phyloP scores from a whole-genome alignment of 1,140 invertebrate genomes.

The Trichonephila inaurata region DNA sequence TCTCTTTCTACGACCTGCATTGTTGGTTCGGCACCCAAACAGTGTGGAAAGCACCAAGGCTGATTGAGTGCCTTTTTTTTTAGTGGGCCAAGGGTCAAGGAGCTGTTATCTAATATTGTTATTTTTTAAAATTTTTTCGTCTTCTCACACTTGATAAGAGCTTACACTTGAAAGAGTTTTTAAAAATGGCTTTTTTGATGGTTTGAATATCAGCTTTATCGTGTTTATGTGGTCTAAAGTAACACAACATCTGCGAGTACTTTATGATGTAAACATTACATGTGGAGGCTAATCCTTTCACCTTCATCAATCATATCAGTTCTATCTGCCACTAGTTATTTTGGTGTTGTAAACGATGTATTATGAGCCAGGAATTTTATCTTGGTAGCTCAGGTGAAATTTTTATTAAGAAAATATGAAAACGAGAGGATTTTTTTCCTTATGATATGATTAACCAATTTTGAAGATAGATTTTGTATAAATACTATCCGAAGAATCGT shows the following conservation, averaged over 20 bases:
- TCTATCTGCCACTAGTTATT: too few species aligned
- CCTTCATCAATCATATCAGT: not conserved
- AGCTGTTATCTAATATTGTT: not conserved
- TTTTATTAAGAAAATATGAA: too few species aligned
- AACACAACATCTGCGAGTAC: not conserved
- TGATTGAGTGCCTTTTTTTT: not conserved
- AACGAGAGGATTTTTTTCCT: too few species aligned
- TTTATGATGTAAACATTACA: not conserved
- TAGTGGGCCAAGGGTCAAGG: not conserved
- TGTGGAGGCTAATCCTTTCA: not conserved
- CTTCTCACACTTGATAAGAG: constrained; percentile 13
- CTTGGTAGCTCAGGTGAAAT: too few species aligned
- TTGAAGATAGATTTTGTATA: too few species aligned
- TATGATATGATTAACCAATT: too few species aligned
- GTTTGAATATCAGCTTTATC: not conserved
- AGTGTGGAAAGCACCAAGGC: not conserved
- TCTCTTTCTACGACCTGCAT: not conserved
- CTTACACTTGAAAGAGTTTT: not conserved
- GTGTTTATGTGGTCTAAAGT: not conserved
- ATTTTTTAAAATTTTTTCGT: not conserved
- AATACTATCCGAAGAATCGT: too few species aligned
- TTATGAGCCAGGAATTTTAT: too few species aligned
- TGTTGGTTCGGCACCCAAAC: not conserved
- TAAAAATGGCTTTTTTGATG: not conserved
- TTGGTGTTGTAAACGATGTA: too few species aligned